A percentile compares a stretch with the other conserved stretches of the same genome.
phyloP scores from a whole-genome alignment of 2,113 vertebrate species.

The Hippocampus guttulatus region DNA sequence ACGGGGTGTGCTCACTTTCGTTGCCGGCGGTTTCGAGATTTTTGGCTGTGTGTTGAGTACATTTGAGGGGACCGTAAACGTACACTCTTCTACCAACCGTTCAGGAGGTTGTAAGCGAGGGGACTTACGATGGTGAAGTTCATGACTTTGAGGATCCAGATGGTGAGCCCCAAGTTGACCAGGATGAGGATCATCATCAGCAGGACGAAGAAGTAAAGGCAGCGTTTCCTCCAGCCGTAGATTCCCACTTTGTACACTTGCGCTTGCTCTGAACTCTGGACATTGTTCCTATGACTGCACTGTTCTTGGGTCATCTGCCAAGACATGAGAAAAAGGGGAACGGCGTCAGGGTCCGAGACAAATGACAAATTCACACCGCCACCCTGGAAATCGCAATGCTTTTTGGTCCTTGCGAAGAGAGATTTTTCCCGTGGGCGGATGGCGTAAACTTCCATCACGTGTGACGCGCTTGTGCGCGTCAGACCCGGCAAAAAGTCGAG shows the following conservation, averaged over 20 bases:
- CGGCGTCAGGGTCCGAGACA: background rate
- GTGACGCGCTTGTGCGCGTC: background rate
- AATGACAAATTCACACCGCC: background rate
- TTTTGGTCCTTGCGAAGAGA: background rate
- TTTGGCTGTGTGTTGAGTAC: too few relatives aligned
- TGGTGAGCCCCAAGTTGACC: constrained; percentile 97
- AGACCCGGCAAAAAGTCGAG: background rate
- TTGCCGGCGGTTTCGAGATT: too few relatives aligned
- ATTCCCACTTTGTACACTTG: constrained; percentile 99
- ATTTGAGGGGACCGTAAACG: too few relatives aligned
- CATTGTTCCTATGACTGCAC: constrained; percentile 89
- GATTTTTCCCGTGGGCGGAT: too few relatives aligned
- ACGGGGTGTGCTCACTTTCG: too few relatives aligned
- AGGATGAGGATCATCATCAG: constrained; percentile 98
- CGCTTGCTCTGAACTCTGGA: constrained; percentile 88
- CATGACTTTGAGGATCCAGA: constrained; percentile 99
- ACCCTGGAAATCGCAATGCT: background rate
- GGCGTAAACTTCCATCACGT: background rate
- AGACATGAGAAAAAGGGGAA: background rate
- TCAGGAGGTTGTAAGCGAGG: background rate
- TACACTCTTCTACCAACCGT: too few relatives aligned
- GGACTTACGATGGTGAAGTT: constrained; percentile 98
- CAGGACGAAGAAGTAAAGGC: constrained; percentile 98
- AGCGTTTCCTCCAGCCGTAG: constrained; percentile 99
- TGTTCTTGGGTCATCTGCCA: constrained; percentile 98